Base-by-base conservation (phyloP, 2,888 invertebrate species). In the Cepaea hortensis region DNA sequence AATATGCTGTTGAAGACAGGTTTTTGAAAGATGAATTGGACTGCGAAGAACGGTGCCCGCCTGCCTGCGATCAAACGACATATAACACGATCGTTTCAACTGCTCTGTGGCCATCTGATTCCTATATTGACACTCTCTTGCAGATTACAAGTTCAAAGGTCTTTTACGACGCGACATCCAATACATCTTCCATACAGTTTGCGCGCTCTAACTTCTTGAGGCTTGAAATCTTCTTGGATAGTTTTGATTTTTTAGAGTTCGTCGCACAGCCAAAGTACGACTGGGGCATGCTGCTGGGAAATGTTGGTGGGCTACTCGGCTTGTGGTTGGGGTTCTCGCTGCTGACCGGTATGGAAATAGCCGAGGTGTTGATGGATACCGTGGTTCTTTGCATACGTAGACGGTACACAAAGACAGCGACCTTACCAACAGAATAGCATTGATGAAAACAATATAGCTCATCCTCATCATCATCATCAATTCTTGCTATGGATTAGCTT, bases 51-150 rank as follows among this genome's bases (percentile, higher is more conserved):
- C 5, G 11, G 1, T 81, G 81, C 13, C 81, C 70, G 0, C 81
- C 81, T 20, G 70, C 81, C 4, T 81, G 81, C 70, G 72, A 81
- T 48, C 70, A 70, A 20, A 70, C 48, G 13, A 70, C 15, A 3
- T 81, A 23, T 48, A n/a, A 50, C 46, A 62, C 50, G 11, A 65
- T 81, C 7, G 61, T 81, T 11, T 81, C 81, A 11, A 2, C 48
- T 48, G 72, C 48, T 46, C 5, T 11, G 3, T 81, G 81, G 81
- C 81, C 70, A 9, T 46, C 81, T 18, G n/a, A 76, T 20, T 3
- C 9, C 3, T 20, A 20, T n/a, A 3, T 4, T 7, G 55, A n/a
- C 20, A 13, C 3, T 5, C 4, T 72, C 20, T n/a, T n/a, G 9
- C 3, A 72, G 7, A n/a, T n/a, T n/a, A 4, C 15, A 11, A 13